Evolutionary conservation across 2,113 vertebrate species (phyloP), one percentile per base, ranked within the genome.

Genomic region (Triplophysa siluroides): DNA sequence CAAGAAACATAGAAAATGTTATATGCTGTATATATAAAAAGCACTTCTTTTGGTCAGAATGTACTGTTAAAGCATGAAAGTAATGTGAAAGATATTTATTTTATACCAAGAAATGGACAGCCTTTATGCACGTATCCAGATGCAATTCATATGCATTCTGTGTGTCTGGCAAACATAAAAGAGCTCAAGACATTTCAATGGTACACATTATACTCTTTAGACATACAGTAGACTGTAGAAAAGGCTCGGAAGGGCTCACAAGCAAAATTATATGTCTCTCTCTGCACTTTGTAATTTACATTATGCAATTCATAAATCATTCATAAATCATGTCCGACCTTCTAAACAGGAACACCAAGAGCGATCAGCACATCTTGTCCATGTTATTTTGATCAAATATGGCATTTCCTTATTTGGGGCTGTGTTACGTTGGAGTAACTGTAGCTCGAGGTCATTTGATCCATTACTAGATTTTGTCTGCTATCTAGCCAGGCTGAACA

Each of bases 381-480:
- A 8, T 54, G 60, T 75, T 78, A 70, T 65, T 78, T 75, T 78
- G 76, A 78, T 78, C 64, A 70, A 81, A 72, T 50, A 41, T 81
- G 79, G 68, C 70, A 78, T 43, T 78, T 81, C 76, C 69, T 84
- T 77, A 63, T 54, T 75, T 72, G 56, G 74, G 64, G 78, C 64
- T 81, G 83, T 81, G 78, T 84, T 81, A 80, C 56, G 43, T 38
- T 78, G 67, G 70, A 69, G 64, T 18, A 75, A 62, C 83, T 81
- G 76, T 79, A 70, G 83, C 83, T 76, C 78, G 83, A 78, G 79
- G 83, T 70, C 64, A 81, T 84, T 84, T 79, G 79, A 75, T 84
- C 83, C 83, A 84, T 84, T 84, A 84, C 78, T 76, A 81, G 83
- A 79, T 78, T 81, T 45, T 6, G n/a, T 66, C 83, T 81, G 67